phyloP scores from a whole-genome alignment of 2,797 vertebrate species.

The Helostoma temminkii region DNA sequence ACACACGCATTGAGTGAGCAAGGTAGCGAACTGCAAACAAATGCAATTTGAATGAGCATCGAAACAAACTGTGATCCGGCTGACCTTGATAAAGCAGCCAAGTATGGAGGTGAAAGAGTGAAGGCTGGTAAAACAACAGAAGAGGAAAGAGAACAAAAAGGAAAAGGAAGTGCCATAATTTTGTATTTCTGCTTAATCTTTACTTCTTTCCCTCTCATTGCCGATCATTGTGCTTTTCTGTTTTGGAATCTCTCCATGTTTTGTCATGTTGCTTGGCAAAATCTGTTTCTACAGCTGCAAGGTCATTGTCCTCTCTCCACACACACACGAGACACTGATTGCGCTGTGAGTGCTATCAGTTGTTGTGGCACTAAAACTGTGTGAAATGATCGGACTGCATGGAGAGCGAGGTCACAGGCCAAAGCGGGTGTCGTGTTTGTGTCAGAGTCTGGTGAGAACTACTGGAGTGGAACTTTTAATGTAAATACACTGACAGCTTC shows the following conservation, averaged over 20 bases:
- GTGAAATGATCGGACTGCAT: slow-evolving; percentile 38
- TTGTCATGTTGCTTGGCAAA: slow-evolving; percentile 23
- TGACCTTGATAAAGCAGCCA: slow-evolving; percentile 57
- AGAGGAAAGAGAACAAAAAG: neutral
- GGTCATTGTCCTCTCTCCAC: slow-evolving; percentile 28
- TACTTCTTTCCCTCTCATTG: neutral
- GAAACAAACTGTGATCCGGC: slow-evolving; percentile 42
- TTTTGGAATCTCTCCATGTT: slow-evolving; percentile 57
- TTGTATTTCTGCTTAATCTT: slow-evolving; percentile 18
- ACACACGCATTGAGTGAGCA: neutral
- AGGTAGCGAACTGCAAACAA: slow-evolving; percentile 44
- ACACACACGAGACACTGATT: slow-evolving; percentile 31
- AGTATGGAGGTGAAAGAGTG: slow-evolving; percentile 33
- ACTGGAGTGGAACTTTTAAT: slow-evolving; percentile 41
- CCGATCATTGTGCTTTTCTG: slow-evolving; percentile 15
- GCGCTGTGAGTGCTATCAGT: slow-evolving; percentile 45
- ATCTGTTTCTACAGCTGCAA: slow-evolving; percentile 56
- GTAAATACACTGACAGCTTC: slow-evolving; percentile 51
- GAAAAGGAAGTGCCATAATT: slow-evolving; percentile 18
- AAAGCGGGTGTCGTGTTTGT: slow-evolving; percentile 57
- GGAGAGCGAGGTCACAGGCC: slow-evolving; percentile 54
- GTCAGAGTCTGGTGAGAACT: slow-evolving; percentile 64
- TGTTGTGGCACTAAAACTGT: slow-evolving; percentile 35
- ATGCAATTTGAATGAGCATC: slow-evolving; percentile 52
- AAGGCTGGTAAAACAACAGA: slow-evolving; percentile 2